Evolutionary conservation across 2,797 vertebrate species (phyloP).

Genomic region (Dendrocincla tyrannina): DNA sequence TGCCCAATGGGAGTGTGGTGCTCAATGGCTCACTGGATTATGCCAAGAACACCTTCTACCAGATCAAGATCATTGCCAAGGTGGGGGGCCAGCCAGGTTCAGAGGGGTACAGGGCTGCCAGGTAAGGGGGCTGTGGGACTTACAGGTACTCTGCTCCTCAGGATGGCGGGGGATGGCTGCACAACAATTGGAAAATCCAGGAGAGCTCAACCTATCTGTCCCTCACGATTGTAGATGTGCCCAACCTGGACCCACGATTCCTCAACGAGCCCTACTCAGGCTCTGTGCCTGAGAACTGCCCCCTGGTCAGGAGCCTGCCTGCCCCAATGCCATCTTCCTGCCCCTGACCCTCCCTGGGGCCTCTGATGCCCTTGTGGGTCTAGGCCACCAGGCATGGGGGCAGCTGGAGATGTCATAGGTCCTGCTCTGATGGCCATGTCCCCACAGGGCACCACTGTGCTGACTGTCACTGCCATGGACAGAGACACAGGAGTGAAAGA

Average conservation of each 20-base stretch:
- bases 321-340: background rate
- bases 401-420: background rate
- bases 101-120: background rate
- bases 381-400: background rate
- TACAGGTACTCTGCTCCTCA: background rate
- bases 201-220: conserved; percentile 71
- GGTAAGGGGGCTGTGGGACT: background rate
- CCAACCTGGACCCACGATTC: conserved; percentile 87
- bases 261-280: conserved; percentile 73
- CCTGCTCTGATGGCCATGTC: background rate
- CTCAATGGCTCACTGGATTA: conserved; percentile 80
- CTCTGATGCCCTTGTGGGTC: rapidly evolving
- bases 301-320: conserved; percentile 68
- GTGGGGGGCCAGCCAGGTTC: conserved; percentile 72
- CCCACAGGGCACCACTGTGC: conserved; percentile 76
- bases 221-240: conserved; percentile 80
- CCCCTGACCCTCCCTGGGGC: background rate
- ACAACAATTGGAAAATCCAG: rapidly evolving
- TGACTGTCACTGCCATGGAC: conserved; percentile 83
- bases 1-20: conserved; percentile 71
- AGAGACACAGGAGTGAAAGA: conserved; percentile 85
- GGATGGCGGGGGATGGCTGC: background rate
- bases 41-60: conserved; percentile 83
- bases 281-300: conserved; percentile 76
- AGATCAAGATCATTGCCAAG: conserved; percentile 80